Conservation (phyloP, 2,888 invertebrate genomes). For the Thymelicus lineola region DNA sequence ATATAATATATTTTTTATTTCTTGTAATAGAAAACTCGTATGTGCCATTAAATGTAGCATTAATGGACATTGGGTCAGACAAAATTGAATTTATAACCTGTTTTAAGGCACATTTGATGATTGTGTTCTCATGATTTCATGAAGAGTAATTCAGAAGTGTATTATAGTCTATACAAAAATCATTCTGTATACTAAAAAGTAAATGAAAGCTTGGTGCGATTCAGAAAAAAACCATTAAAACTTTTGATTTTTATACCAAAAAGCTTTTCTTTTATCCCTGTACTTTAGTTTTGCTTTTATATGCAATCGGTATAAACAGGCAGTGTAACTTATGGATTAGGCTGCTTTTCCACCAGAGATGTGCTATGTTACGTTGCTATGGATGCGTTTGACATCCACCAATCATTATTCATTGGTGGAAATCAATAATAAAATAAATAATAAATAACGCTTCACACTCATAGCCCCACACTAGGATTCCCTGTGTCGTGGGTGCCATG, state of each 20-base stretch:
- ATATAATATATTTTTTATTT: conserved; percentile 44
- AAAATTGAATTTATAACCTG: conserved; percentile 74
- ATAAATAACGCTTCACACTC: no score
- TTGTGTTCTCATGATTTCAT: conserved; percentile 70
- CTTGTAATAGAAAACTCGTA: conserved; percentile 52
- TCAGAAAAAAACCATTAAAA: conserved; percentile 85
- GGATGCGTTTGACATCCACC: no score
- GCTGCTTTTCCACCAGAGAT: no score
- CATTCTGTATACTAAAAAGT: conserved; percentile 85
- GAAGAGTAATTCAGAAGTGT: conserved; percentile 72
- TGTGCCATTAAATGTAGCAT: conserved; percentile 72
- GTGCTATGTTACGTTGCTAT: no score
- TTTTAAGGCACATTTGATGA: conserved; percentile 66
- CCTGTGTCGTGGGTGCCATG: no score
- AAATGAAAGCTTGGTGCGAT: conserved; percentile 85
- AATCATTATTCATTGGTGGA: no score
- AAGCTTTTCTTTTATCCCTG: conserved; percentile 63
- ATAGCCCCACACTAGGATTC: no score
- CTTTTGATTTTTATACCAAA: conserved; percentile 86
- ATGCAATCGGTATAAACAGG: no score
- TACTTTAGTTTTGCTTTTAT: neutral
- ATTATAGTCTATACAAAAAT: conserved; percentile 82
- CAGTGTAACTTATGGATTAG: no score
- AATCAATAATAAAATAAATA: no score
- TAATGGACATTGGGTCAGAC: conserved; percentile 77